Evolutionary conservation across 2,888 invertebrate genomes (phyloP), one percentile per base, ranked within the genome.

Genomic region (Sphaerophoria rueppellii): DNA sequence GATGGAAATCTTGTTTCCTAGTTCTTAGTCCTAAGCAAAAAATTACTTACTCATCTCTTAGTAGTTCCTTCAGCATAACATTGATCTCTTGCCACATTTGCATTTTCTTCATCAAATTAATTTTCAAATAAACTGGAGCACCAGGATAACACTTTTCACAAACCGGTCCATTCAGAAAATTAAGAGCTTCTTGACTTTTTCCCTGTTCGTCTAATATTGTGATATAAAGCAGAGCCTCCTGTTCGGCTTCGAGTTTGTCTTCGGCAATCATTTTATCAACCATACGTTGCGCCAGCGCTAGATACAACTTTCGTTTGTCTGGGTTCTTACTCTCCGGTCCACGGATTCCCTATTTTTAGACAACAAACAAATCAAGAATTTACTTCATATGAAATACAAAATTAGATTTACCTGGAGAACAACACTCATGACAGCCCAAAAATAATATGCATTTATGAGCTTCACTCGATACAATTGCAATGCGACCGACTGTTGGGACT

Each of bases 341-440:
- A 14, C 93, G 91, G 9, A 92, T 92, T 14, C 92, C 93, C 91
- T 90, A 65, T 24, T 55, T 52, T 71, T 16, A 70, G n/a, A 69
- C 9, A 71, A 54, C 11, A 7, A 60, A 24, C 40, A 16, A 43
- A 70, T 11, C 24, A 34, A 46, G 1, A 32, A 46, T 12, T 11
- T 4, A 60, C 16, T 11, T 12, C n/a, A n/a, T 40, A 43, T 37
- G 9, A 14, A 4, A 37, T 11, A 6, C 16, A 43, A 40, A n/a
- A 35, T 61, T 50, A 24, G 12, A 37, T 6, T 4, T 87, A 97
- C 97, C 94, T 99, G 99, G 93, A 99, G 94, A 32, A 99, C 95
- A 88, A 98, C 95, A 90, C 98, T 98, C 97, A 99, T 98, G 9
- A 99, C 96, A 24, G 97, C 97, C 99, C 99, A 99, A 91, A 98